These are phyloP conservation scores for Melieria crassipennis DNA, from an alignment of 2,888 invertebrate genomes.

Conservation along the genomic window DNA sequence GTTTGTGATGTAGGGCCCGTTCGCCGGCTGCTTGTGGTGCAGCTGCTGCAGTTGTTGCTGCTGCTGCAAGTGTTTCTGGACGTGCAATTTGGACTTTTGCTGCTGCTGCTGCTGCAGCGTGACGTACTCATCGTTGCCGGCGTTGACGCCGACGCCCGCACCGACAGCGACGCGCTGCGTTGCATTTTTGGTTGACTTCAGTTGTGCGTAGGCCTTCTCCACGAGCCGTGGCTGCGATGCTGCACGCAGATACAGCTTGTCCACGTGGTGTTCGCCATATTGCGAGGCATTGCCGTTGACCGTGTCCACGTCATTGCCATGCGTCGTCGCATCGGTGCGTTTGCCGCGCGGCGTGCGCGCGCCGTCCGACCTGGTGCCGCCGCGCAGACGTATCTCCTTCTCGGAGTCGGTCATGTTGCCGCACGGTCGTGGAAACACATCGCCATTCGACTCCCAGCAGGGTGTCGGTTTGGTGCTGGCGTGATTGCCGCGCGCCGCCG, in stretches of 20 bases:
- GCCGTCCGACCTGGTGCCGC: slow-evolving; percentile 76
- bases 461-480: slow-evolving; percentile 69
- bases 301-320: slow-evolving; percentile 9
- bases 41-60: slow-evolving; percentile 47
- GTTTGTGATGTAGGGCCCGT: slow-evolving; percentile 56
- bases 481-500: slow-evolving; percentile 53
- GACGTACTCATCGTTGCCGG: slow-evolving; percentile 59
- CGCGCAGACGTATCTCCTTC: slow-evolving; percentile 72
- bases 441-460: slow-evolving; percentile 85
- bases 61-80: slow-evolving; percentile 49
- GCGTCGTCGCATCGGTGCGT: slow-evolving; percentile 43
- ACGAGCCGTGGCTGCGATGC: slow-evolving; percentile 68
- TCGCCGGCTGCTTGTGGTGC: slow-evolving; percentile 44
- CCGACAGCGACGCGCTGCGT: too few species aligned
- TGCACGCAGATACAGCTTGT: slow-evolving; percentile 74
- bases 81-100: slow-evolving; percentile 45
- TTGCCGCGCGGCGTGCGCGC: slow-evolving; percentile 68
- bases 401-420: slow-evolving; percentile 85
- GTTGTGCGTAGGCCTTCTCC: slow-evolving; percentile 65
- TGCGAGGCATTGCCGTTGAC: slow-evolving; percentile 41
- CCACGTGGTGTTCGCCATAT: slow-evolving; percentile 79
- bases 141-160: slow-evolving; percentile 33
- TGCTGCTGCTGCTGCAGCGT: slow-evolving; percentile 49
- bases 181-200: slow-evolving; percentile 59
- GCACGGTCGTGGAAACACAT: slow-evolving; percentile 82